Evolutionary conservation across 2,888 invertebrate genomes (phyloP).

Genomic region (Sarcophaga caerulescens): DNA sequence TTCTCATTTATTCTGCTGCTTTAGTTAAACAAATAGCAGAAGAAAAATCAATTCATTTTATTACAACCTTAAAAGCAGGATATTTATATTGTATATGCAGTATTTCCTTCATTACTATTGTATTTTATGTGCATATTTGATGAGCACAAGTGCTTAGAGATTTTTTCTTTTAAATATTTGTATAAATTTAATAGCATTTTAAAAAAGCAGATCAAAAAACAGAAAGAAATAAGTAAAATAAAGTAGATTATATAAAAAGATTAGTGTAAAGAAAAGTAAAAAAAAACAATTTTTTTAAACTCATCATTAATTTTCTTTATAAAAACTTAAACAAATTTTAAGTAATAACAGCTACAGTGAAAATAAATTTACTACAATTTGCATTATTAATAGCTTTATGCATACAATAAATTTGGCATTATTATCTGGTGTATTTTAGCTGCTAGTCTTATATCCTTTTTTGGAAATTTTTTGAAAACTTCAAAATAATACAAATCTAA

Average conservation of each 20-base stretch:
- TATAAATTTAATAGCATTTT: conserved; percentile 26
- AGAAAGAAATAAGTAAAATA: background rate
- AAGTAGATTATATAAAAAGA: background rate
- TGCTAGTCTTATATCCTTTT: background rate
- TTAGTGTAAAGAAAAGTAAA: background rate
- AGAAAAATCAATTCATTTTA: conserved; percentile 47
- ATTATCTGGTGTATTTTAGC: background rate
- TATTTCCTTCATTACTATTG: background rate
- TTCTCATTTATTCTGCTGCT: conserved; percentile 9
- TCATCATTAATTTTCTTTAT: background rate
- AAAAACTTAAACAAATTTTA: background rate
- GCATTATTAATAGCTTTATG: background rate
- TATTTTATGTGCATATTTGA: conserved; percentile 43
- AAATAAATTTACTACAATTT: background rate
- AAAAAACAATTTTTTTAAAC: too few relatives aligned
- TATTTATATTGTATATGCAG: conserved; percentile 6
- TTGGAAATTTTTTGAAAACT: background rate
- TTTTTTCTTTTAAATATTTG: conserved; percentile 30
- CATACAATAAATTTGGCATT: background rate
- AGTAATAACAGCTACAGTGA: background rate
- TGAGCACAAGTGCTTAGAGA: conserved; percentile 28
- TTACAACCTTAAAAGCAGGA: conserved; percentile 38
- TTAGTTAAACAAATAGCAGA: conserved; percentile 20
- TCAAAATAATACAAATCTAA: background rate
- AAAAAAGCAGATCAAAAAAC: background rate